Conservation (phyloP, 2,888 invertebrate species). For the Pheosia tremula region DNA sequence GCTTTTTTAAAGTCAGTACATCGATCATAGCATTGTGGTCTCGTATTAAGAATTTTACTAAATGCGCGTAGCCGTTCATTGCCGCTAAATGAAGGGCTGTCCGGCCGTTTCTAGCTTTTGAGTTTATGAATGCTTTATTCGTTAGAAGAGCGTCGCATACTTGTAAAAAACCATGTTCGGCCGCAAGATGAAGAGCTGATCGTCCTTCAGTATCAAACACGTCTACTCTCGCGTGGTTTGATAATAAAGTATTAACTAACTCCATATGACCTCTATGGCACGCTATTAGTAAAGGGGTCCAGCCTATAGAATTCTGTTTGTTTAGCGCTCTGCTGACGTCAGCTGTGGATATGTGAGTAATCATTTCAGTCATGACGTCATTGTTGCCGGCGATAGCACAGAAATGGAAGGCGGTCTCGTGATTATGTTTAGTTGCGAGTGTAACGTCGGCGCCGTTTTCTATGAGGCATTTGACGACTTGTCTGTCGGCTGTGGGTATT, state of each 20-base stretch:
- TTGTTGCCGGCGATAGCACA: conserved; percentile 98
- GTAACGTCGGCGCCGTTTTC: conserved; percentile 96
- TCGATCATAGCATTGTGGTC: conserved; percentile 98
- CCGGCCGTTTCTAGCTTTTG: conserved; percentile 97
- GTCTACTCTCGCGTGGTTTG: conserved; percentile 98
- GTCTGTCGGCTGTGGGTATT: conserved; percentile 89
- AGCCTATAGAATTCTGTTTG: conserved; percentile 96
- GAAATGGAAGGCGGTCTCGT: conserved; percentile 98
- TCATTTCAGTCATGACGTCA: conserved; percentile 97
- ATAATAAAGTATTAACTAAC: conserved; percentile 94
- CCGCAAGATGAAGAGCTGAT: conserved; percentile 97
- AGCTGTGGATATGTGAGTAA: conserved; percentile 94
- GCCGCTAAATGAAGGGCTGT: conserved; percentile 99
- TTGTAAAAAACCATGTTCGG: conserved; percentile 96
- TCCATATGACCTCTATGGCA: conserved; percentile 98
- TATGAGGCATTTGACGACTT: conserved; percentile 94
- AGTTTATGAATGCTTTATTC: conserved; percentile 99
- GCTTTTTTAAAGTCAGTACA: conserved; percentile 97
- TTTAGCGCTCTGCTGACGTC: conserved; percentile 98
- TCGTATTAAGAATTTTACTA: conserved; percentile 95
- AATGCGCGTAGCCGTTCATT: conserved; percentile 96
- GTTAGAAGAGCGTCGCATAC: conserved; percentile 95
- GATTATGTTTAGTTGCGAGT: conserved; percentile 91
- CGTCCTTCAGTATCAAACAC: conserved; percentile 98
- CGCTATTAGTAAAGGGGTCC: conserved; percentile 98